Evolutionary conservation across 1,140 invertebrate species (phyloP), one percentile per base, ranked within the genome.

Genomic region (Nylanderia fulva): DNA sequence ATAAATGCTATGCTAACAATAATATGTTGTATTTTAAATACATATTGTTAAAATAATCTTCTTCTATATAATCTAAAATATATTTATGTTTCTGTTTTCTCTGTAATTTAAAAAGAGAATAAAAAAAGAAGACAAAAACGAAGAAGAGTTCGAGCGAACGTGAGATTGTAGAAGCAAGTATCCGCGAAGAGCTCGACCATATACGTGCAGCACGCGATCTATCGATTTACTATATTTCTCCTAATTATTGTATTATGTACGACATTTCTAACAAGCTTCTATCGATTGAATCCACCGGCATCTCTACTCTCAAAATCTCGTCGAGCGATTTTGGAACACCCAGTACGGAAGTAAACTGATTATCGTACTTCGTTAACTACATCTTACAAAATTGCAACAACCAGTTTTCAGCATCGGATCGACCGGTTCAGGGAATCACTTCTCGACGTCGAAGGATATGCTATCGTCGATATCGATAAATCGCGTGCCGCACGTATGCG

Each of bases 171-270:
- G 52, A 13, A 82, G 18, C 27, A 52, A 82, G 52, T 54, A 82
- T 18, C 64, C 60, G 77, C 39, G 77, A 82, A 80, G 77, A 82
- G 52, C 21, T 58, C 72, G 52, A 69, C 76, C 33, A 45, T 52
- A 27, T 82, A 82, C 66, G 66, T 72, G 77, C 66, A 58, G 77
- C 77, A 82, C 77, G 77, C 77, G 77, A 82, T 72, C 66, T 82
- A 60, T 60, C 54, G 77, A 82, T 82, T 48, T 15, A n/a, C n/a
- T n/a, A n/a, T n/a, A 54, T 18, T 0, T 54, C 52, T 54, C 52
- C n/a, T 15, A 48, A 48, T 48, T 48, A 48, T 13, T 15, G 13
- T 48, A 48, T 15, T n/a, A n/a, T n/a, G n/a, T 33, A 48, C 45
- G 15, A 48, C 4, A 18, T 48, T 5, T 48, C 15, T 48, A 48